These are phyloP conservation scores for Shargacucullia verbasci DNA, from an alignment of 2,888 invertebrate genomes.

Conservation along the genomic window DNA sequence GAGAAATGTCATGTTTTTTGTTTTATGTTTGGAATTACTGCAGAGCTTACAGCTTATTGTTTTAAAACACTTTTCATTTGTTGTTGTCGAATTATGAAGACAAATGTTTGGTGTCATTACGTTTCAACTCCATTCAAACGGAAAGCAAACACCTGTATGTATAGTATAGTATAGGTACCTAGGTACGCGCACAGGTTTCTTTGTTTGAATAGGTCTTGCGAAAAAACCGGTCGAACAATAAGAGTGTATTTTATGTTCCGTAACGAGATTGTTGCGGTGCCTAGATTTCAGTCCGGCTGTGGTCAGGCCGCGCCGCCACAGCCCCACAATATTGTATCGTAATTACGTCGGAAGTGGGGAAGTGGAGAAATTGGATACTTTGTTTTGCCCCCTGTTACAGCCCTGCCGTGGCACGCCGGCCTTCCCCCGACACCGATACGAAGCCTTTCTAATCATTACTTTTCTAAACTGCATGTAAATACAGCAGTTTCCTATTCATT, in stretches of 20 bases:
- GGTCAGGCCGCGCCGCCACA: constrained; percentile 76
- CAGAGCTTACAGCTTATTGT: constrained; percentile 29
- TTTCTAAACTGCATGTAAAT: constrained; percentile 68
- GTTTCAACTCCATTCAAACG: constrained; percentile 50
- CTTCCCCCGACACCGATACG: constrained; percentile 64
- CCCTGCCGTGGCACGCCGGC: constrained; percentile 61
- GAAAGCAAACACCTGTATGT: constrained; percentile 63
- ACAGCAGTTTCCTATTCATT: constrained; percentile 56
- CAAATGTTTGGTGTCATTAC: constrained; percentile 39
- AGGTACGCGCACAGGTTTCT: constrained; percentile 68
- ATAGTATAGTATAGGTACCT: constrained; percentile 43
- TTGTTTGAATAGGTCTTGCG: constrained; percentile 78
- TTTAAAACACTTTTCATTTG: constrained; percentile 25
- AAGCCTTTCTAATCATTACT: constrained; percentile 84
- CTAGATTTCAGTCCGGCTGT: constrained; percentile 79
- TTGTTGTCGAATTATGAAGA: constrained; percentile 32
- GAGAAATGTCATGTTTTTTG: constrained; percentile 13
- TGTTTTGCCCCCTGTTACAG: constrained; percentile 74
- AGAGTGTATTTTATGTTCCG: constrained; percentile 80
- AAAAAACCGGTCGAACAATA: constrained; percentile 79
- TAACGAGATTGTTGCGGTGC: constrained; percentile 82
- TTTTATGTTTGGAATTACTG: constrained; percentile 21
- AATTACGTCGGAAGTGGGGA: constrained; percentile 86
- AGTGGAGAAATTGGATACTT: constrained; percentile 85
- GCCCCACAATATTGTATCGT: constrained; percentile 79